These are phyloP conservation scores for Montipora cactus DNA, from an alignment of 64 coral and sea anemone species.

Conservation along the genomic window DNA sequence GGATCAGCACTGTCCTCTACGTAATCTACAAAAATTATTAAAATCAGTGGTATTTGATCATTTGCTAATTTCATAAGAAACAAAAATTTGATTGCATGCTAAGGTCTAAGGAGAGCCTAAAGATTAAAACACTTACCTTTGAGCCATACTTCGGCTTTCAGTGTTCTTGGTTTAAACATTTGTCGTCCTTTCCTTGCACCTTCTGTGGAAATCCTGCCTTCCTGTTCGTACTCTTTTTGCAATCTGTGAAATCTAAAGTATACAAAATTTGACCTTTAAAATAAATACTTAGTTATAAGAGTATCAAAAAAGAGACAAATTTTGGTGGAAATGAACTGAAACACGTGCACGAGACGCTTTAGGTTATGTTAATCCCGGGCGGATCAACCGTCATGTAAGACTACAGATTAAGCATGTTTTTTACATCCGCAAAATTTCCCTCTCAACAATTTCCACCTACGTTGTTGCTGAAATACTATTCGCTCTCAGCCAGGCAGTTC, in stretches of 20 bases:
- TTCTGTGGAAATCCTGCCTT: background rate
- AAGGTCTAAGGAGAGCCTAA: background rate
- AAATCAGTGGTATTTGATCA: background rate
- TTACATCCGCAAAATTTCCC: too few species aligned
- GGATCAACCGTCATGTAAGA: too few species aligned
- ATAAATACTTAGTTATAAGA: too few species aligned
- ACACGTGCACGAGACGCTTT: too few species aligned
- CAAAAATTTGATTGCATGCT: background rate
- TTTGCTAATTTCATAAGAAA: background rate
- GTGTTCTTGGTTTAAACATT: background rate
- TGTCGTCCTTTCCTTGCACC: constrained; percentile 18
- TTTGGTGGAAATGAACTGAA: too few species aligned
- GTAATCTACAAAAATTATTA: constrained; percentile 14
- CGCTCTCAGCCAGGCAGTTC: constrained; percentile 2
- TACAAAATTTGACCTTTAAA: too few species aligned
- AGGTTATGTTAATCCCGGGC: too few species aligned
- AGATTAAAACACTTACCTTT: background rate
- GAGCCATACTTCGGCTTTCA: constrained; percentile 15
- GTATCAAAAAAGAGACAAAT: too few species aligned
- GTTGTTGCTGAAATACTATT: constrained; percentile 20
- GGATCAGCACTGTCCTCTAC: constrained; percentile 23
- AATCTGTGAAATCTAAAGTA: background rate
- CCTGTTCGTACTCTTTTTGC: background rate
- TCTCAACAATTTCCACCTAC: background rate
- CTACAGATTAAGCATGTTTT: too few species aligned